A percentile compares a stretch with the other conserved stretches of the same genome.
Evolutionary conservation across 2,113 vertebrate species (phyloP).

Genomic region (Epinephelus lanceolatus): DNA sequence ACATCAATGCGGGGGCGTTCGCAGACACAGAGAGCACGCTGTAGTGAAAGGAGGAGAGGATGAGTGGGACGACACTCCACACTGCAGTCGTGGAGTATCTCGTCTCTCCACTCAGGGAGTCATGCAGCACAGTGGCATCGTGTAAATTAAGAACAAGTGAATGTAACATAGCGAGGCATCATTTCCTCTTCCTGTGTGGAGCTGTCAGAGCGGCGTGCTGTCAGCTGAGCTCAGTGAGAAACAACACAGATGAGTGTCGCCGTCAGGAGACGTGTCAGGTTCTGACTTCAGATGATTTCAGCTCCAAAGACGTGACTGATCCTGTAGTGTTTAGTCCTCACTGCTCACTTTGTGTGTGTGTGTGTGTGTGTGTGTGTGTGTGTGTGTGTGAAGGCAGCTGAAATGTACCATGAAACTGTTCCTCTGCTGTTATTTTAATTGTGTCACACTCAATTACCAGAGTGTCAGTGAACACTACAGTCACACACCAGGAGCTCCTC

Average conservation of each 20-base stretch:
- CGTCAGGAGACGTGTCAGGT: background rate
- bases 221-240: conserved; percentile 26
- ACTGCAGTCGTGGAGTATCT: conserved; percentile 26
- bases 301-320: too few species aligned
- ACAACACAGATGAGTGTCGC: background rate
- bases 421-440: background rate
- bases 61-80: conserved; percentile 42
- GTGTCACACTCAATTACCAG: background rate
- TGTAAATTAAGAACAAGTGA: conserved; percentile 26
- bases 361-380: background rate
- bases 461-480: background rate
- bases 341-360: background rate
- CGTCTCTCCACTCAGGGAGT: background rate
- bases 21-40: conserved; percentile 41
- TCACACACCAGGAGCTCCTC: background rate
- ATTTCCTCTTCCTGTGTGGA: conserved; percentile 44
- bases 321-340: too few species aligned
- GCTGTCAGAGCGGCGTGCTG: conserved; percentile 6
- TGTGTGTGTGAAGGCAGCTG: conserved; percentile 1
- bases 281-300: too few species aligned
- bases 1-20: conserved; percentile 68
- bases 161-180: conserved; percentile 7
- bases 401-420: conserved; percentile 34
- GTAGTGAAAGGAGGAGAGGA: conserved; percentile 39
- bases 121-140: conserved; percentile 20